phyloP scores from a whole-genome alignment of 2,888 invertebrate genomes.

The Agrenia bidenticulata region DNA sequence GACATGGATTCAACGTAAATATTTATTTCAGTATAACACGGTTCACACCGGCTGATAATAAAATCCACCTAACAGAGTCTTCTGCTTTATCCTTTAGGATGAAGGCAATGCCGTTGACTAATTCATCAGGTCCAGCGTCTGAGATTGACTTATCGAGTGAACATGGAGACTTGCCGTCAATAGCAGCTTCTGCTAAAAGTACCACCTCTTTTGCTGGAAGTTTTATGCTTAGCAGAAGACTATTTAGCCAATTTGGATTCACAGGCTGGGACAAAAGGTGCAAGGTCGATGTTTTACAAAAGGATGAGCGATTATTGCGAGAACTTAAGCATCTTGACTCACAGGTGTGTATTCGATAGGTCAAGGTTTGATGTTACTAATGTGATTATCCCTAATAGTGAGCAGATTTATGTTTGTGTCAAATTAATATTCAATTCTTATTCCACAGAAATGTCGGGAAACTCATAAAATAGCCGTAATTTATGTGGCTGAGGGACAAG shows the following conservation, averaged over 20 bases:
- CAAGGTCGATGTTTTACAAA: conserved; percentile 79
- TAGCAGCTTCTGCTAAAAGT: conserved; percentile 42
- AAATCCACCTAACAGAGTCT: background rate
- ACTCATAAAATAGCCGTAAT: conserved; percentile 97
- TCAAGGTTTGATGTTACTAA: no score
- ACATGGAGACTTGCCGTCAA: conserved; percentile 41
- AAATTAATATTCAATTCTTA: no score
- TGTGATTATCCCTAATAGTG: no score
- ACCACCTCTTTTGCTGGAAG: conserved; percentile 32
- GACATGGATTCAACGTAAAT: conserved; percentile 46
- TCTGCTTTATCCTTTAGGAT: no score
- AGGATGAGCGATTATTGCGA: conserved; percentile 83
- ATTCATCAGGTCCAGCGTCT: conserved; percentile 21
- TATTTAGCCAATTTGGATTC: conserved; percentile 89
- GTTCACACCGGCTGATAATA: background rate
- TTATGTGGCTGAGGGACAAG: conserved; percentile 96
- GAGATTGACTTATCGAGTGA: conserved; percentile 35
- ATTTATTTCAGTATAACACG: background rate
- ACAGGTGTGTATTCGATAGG: conserved; percentile 66
- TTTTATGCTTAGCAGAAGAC: conserved; percentile 80
- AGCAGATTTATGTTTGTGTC: no score
- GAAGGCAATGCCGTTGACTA: conserved; percentile 42
- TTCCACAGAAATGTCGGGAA: conserved; percentile 71
- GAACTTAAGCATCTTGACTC: conserved; percentile 91
- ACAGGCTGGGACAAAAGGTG: conserved; percentile 85